Evolutionary conservation across 2,888 invertebrate species (phyloP).

Genomic region (Bruchidius siliquastri): DNA sequence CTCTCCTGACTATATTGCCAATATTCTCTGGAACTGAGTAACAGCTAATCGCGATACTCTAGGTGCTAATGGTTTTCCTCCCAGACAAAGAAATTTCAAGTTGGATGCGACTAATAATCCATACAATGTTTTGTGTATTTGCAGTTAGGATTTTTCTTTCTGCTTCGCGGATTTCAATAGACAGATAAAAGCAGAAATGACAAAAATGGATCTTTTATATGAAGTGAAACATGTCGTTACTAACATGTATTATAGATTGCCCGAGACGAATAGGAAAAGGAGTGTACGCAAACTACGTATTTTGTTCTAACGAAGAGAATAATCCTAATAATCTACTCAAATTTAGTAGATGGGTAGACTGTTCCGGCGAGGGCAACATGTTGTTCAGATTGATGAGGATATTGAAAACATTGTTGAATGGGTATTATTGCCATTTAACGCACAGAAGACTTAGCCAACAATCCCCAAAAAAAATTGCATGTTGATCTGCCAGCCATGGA

Average conservation of each 20-base stretch:
- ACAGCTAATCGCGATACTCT: neutral
- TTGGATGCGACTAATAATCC: neutral
- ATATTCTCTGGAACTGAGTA: neutral
- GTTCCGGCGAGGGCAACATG: too few species aligned
- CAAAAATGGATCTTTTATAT: neutral
- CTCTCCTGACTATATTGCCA: neutral
- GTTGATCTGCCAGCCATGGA: too few species aligned
- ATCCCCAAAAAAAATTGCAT: too few species aligned
- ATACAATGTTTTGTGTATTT: neutral
- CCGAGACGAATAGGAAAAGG: too few species aligned
- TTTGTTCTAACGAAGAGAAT: too few species aligned
- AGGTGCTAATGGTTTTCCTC: neutral
- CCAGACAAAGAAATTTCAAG: neutral
- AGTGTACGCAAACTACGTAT: too few species aligned
- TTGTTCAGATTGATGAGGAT: too few species aligned
- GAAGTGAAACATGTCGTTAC: neutral
- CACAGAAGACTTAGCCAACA: too few species aligned
- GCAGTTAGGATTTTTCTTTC: neutral
- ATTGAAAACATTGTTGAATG: too few species aligned
- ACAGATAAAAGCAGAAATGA: neutral
- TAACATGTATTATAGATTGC: neutral
- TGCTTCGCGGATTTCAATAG: neutral
- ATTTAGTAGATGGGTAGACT: too few species aligned
- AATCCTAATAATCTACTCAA: too few species aligned
- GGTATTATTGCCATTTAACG: too few species aligned